These are phyloP conservation scores for Protophormia terraenovae DNA, from an alignment of 2,888 invertebrate genomes.

Conservation along the genomic window DNA sequence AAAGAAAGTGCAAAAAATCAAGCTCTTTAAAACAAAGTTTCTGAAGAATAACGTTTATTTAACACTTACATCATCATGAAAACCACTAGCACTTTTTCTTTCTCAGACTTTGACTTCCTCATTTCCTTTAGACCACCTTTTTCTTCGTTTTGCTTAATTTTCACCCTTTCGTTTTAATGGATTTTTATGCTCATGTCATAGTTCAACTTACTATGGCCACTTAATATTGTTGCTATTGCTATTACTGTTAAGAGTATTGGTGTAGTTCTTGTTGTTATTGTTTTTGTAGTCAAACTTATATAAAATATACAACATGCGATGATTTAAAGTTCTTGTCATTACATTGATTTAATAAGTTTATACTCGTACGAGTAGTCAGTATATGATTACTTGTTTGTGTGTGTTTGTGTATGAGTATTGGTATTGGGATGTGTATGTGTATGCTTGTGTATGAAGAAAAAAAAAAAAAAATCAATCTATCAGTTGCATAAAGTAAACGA, in stretches of 20 bases:
- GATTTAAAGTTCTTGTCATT: slow-evolving; percentile 63
- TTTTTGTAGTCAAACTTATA: neutral
- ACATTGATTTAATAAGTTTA: slow-evolving; percentile 61
- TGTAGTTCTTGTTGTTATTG: neutral
- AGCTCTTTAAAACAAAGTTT: slow-evolving; percentile 35
- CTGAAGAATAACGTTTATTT: slow-evolving; percentile 51
- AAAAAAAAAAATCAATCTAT: slow-evolving; percentile 47
- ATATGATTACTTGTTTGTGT: too few species aligned
- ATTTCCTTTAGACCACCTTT: neutral
- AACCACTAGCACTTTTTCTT: slow-evolving; percentile 19
- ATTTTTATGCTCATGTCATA: slow-evolving; percentile 34
- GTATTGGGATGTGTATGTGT: neutral
- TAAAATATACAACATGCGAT: slow-evolving; percentile 4
- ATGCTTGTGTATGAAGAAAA: neutral
- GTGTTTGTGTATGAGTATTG: neutral
- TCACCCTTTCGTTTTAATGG: slow-evolving; percentile 27
- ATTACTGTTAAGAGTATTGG: neutral
- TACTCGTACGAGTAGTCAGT: neutral
- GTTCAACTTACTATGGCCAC: slow-evolving; percentile 43
- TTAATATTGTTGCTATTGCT: slow-evolving; percentile 15
- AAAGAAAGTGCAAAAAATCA: neutral
- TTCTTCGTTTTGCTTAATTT: neutral
- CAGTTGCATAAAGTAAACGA: slow-evolving; percentile 52
- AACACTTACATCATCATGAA: slow-evolving; percentile 45
- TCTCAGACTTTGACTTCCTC: neutral